Conservation (phyloP, 2,797 vertebrate species). For the Glossophaga mutica region DNA sequence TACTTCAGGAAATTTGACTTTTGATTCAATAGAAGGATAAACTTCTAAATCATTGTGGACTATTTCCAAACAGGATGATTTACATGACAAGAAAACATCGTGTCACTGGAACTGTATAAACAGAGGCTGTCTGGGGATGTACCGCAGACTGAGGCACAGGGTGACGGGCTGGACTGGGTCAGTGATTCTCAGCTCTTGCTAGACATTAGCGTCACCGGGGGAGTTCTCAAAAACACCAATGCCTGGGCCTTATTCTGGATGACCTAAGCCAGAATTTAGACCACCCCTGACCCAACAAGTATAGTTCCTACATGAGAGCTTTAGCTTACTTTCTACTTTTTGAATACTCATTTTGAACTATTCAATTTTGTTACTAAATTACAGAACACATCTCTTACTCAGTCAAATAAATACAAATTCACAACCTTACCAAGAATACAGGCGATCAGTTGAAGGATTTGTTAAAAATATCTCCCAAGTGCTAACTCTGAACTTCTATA, state of each 20-base stretch:
- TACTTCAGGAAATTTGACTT: neutral
- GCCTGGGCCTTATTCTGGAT: neutral
- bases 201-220: neutral
- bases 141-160: neutral
- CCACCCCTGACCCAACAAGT: neutral
- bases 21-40: neutral
- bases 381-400: constrained; percentile 3
- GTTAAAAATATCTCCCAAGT: neutral
- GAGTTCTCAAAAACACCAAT: neutral
- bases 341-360: neutral
- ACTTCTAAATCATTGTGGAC: neutral
- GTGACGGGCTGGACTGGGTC: neutral
- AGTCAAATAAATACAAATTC: neutral
- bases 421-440: constrained; percentile 9
- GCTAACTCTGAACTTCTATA: constrained; percentile 2
- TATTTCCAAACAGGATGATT: constrained; percentile 1
- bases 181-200: neutral
- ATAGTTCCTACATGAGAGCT: neutral
- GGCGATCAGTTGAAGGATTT: neutral
- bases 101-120: neutral
- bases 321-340: constrained; percentile 1
- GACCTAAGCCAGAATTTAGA: neutral
- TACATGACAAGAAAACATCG: neutral
- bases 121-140: neutral
- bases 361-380: constrained; percentile 16